Evolutionary conservation across 1,140 invertebrate species (phyloP).

Genomic region (Achroia grisella): DNA sequence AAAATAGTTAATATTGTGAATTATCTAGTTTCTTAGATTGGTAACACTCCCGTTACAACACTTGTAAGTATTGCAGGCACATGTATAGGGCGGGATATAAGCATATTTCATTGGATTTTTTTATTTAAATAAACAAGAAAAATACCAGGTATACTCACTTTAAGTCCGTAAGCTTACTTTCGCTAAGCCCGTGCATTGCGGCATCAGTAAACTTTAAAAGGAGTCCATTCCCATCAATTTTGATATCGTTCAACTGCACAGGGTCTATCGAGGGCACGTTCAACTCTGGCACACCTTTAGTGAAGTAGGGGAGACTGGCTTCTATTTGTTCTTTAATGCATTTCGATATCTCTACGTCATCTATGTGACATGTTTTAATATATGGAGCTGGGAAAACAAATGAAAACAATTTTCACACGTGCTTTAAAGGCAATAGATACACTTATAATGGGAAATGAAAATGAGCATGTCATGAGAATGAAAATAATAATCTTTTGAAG

Average conservation of each 20-base stretch:
- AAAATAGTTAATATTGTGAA: too few species aligned
- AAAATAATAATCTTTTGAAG: too few species aligned
- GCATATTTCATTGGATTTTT: too few species aligned
- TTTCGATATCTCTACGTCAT: slow-evolving; percentile 47
- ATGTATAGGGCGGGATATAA: too few species aligned
- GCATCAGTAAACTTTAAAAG: slow-evolving; percentile 44
- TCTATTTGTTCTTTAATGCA: slow-evolving; percentile 67
- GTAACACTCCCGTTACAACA: too few species aligned
- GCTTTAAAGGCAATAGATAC: too few species aligned
- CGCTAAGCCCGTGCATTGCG: slow-evolving; percentile 40
- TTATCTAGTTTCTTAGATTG: too few species aligned
- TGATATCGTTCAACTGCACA: slow-evolving; percentile 51
- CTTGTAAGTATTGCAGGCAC: too few species aligned
- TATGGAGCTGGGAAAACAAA: slow-evolving; percentile 66
- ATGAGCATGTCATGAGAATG: too few species aligned
- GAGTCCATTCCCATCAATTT: slow-evolving; percentile 46
- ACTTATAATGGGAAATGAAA: too few species aligned
- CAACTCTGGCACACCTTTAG: slow-evolving; percentile 64
- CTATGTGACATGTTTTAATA: slow-evolving; percentile 62
- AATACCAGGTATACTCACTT: slow-evolving; percentile 33
- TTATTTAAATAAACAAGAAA: too few species aligned
- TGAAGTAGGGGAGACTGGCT: slow-evolving; percentile 52
- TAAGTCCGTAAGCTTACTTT: slow-evolving; percentile 32
- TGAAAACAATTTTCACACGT: background rate
- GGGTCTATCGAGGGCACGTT: slow-evolving; percentile 61